Base-by-base conservation (phyloP, 2,113 vertebrate species). In the Herpetotheres cachinnans region DNA sequence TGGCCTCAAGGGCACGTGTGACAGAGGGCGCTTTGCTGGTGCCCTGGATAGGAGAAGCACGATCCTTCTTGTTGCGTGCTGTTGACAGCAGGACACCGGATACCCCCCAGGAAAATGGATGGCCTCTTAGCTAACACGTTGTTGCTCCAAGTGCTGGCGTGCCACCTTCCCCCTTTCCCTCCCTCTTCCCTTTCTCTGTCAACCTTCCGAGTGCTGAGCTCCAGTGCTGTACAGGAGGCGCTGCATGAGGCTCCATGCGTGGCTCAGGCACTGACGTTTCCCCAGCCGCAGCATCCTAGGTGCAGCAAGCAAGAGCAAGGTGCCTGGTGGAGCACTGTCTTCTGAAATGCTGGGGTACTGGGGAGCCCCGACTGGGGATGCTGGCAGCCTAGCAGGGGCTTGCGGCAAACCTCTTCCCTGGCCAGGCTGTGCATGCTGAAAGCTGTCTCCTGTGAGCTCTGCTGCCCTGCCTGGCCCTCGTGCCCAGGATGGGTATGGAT, bases 191-290 rank as follows among this genome's bases (percentile, higher is more conserved):
- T 38, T 80, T 44, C 58, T 81, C 47, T 18, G 3, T 52, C 30
- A 65, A 0, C 36, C 36, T 83, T 10, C 44, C 3, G 20, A 67
- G 27, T 0, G 0, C 32, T 47, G 85, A 79, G 34, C 44, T 71
- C 34, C 52, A 15, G 52, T 11, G 52, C 26, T 38, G 14, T 11
- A 56, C 46, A 24, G 65, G 15, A 74, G 50, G 13, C 5, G 12
- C 20, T 30, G 8, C 5, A 0, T 1, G 30, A 79, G 14, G 4
- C 19, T 25, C 14, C 0, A 0, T 1, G 10, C 27, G 49, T 3
- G 14, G 10, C 69, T 78, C 11, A 16, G 58, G n/a, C 13, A 17
- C 22, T 9, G 36, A 6, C 61, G 32, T 29, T 56, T 27, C 27
- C 27, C 7, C 24, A 27, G 30, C 20, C 24, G 18, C 11, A 16